Evolutionary conservation across 2,113 vertebrate species (phyloP).

Genomic region (Poicephalus meyeri): DNA sequence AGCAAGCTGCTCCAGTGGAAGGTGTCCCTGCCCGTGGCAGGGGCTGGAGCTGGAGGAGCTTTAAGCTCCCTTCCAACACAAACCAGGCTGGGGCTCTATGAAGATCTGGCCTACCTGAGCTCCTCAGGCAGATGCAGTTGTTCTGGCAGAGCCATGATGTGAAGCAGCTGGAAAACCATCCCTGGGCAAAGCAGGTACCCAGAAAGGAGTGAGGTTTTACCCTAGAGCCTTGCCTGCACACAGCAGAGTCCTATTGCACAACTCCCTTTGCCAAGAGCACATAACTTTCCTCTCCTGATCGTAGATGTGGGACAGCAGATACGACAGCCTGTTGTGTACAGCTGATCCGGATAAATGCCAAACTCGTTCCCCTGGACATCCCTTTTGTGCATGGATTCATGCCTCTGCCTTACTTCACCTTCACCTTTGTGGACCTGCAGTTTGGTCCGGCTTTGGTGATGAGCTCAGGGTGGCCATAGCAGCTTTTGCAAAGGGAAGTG

Average conservation of each 20-base stretch:
- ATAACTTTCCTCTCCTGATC: background rate
- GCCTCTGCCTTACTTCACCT: background rate
- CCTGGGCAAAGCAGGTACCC: background rate
- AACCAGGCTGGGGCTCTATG: background rate
- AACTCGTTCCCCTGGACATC: background rate
- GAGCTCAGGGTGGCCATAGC: background rate
- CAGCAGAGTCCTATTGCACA: background rate
- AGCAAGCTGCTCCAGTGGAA: background rate
- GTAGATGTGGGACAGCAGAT: background rate
- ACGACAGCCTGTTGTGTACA: background rate
- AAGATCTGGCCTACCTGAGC: background rate
- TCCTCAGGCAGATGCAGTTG: background rate
- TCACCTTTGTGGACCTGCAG: background rate
- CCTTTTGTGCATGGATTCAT: rapidly evolving
- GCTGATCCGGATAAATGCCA: rapidly evolving
- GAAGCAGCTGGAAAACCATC: background rate
- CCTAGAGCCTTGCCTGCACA: background rate
- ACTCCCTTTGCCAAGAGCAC: rapidly evolving
- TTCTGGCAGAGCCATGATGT: background rate
- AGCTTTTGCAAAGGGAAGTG: background rate
- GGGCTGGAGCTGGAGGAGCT: background rate
- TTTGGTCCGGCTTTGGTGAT: background rate
- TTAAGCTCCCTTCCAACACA: background rate
- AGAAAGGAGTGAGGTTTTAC: background rate
- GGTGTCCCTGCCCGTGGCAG: background rate